These are phyloP conservation scores for Ophioderma brevispina DNA, from an alignment of 35 echinoderm and acorn worm genomes.

Conservation along the genomic window DNA sequence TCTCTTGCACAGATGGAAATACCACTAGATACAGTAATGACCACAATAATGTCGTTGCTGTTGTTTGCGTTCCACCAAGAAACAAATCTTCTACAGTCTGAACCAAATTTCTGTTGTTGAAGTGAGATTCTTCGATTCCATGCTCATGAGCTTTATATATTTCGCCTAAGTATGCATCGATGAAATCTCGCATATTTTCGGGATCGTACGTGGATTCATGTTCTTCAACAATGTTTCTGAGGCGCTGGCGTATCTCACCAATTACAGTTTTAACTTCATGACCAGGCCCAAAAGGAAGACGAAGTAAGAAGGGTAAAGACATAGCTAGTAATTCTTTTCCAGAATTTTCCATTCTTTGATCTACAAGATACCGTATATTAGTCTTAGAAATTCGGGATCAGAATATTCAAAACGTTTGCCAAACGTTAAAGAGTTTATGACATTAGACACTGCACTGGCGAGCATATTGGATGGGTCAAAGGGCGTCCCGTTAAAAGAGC, in stretches of 20 bases:
- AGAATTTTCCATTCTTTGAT: background rate
- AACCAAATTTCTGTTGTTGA: constrained; percentile 20
- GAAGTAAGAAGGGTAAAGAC: background rate
- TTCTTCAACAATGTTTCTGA: background rate
- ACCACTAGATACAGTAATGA: constrained; percentile 60
- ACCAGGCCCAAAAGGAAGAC: background rate
- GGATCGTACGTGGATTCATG: background rate
- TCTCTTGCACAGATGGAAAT: constrained; percentile 56
- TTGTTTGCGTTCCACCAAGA: constrained; percentile 74
- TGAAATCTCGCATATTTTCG: background rate
- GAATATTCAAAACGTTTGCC: constrained; percentile 66
- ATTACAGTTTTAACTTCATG: background rate
- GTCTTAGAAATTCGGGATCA: background rate
- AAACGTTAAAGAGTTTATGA: constrained; percentile 33
- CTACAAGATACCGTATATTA: background rate
- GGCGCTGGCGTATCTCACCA: background rate
- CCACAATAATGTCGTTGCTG: constrained; percentile 80
- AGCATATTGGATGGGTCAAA: constrained; percentile 47
- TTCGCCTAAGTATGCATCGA: background rate
- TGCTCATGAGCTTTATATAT: background rate
- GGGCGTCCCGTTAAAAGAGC: background rate
- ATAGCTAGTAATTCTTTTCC: background rate
- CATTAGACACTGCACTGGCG: constrained; percentile 45
- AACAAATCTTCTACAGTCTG: constrained; percentile 60
- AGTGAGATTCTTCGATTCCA: background rate